A percentile compares a stretch with the other conserved stretches of the same genome.
phyloP scores from a whole-genome alignment of 2,113 vertebrate species.

The Poeciliopsis prolifica region DNA sequence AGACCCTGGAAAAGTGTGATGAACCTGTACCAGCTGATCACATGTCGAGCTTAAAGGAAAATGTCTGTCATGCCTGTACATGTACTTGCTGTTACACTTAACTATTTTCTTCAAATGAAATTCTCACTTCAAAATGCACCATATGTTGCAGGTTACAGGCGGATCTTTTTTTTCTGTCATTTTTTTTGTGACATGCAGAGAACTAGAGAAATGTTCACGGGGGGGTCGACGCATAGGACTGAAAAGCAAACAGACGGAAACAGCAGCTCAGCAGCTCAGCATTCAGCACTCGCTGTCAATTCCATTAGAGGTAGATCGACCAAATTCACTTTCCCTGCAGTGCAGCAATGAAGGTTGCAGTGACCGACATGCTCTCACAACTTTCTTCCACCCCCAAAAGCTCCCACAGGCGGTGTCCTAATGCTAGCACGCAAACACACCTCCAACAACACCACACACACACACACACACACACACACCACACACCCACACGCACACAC shows the following conservation, averaged over 20 bases:
- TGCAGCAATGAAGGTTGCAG: constrained; percentile 34
- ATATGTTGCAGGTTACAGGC: too few species aligned
- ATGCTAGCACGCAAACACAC: neutral
- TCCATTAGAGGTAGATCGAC: constrained; percentile 42
- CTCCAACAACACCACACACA: neutral
- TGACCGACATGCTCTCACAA: constrained; percentile 58
- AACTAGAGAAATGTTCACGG: neutral
- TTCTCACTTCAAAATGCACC: too few species aligned
- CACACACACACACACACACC: too few species aligned
- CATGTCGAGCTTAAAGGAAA: too few species aligned
- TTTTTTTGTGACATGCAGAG: too few species aligned
- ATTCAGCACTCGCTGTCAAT: constrained; percentile 21
- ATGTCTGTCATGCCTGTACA: too few species aligned
- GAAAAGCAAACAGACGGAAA: constrained; percentile 3
- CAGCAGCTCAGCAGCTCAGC: constrained; percentile 23
- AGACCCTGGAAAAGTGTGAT: too few species aligned
- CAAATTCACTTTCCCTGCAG: constrained; percentile 43
- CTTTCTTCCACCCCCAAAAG: constrained; percentile 23
- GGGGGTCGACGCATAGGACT: neutral
- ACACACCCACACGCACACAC: too few species aligned
- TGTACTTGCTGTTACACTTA: too few species aligned
- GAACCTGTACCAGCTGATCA: too few species aligned
- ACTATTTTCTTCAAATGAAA: too few species aligned
- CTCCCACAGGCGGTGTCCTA: constrained; percentile 44
- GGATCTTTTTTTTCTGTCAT: too few species aligned